Evolutionary conservation across 2,113 vertebrate species (phyloP), one percentile per base, ranked within the genome.

Genomic region (zebrafish (Danio rerio)): DNA sequence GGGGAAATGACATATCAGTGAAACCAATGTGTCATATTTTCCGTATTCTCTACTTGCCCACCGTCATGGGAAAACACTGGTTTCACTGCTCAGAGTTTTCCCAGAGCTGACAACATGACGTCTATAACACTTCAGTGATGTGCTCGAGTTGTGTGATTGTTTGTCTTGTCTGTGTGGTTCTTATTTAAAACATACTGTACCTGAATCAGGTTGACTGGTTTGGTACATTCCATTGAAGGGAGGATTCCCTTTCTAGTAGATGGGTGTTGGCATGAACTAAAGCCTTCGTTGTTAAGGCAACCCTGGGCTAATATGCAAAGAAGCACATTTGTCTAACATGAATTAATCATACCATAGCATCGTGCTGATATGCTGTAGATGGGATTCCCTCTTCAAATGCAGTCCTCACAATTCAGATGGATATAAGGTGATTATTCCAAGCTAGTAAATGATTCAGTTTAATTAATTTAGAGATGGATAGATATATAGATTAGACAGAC

Each of bases 181-280:
- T 5, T n/a, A 45, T 76, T 56, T 43, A 75, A 58, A 58, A 52
- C 52, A 73, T 2, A 31, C 3, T 31, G 31, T 31, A 73, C 15
- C 50, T 71, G 18, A 52, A 18, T 12, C 31, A 73, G 40, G 40
- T 43, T 75, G 40, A 58, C 53, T 59, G 53, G 72, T 75, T 59
- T 75, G 5, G 55, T 45, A 7, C 58, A 77, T 77, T 62, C 74
- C 74, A 31, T 5, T 63, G 8, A 49, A 10, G 74, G 74, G 74
- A 77, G 74, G 74, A 77, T 50, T 77, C 58, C 45, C 58, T 62
- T 10, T 62, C 18, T 20, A 62, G 18, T 5, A 56, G 1, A 49
- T 31, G 58, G 58, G 74, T 63, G 74, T 50, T 31, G 74, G 11
- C 74, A 62, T 13, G 45, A 61, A 62, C 18, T 15, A 49, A 77